Base-by-base conservation (phyloP, 2,888 invertebrate genomes). In the Nymphalis polychloros region DNA sequence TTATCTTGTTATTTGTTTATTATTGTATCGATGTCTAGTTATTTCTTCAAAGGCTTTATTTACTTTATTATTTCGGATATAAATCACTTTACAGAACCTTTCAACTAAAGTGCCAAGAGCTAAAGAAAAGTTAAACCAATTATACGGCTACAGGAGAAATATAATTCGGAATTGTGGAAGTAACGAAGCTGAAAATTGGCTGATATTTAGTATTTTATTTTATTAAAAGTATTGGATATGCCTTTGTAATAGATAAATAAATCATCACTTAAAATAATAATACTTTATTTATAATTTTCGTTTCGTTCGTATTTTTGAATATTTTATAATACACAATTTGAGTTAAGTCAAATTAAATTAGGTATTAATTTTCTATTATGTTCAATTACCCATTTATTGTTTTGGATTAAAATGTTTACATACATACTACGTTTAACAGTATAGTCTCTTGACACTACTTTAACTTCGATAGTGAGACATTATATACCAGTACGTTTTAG, bases 21-120 rank as follows among this genome's bases (percentile, higher is more conserved):
- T n/a, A 55, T 55, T 31, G 27, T 31, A 31, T 55, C 31, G 16
- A 55, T 55, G 31, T 17, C 55, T 55, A 31, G 16, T 41, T 20
- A 66, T 69, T 67, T 63, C 49, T 69, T 67, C 63, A 74, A 78
- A 78, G 78, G 78, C 76, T 79, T 23, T 80, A 76, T 76, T 72
- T 72, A 66, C 71, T 72, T 74, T 72, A 74, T 78, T 78, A 81
- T 82, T 83, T 80, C 78, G 76, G 76, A 67, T 75, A 77, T 78
- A 79, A 88, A 88, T 85, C 80, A 81, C 78, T 84, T 87, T 84
- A 83, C 76, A 60, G 76, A 82, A 81, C 84, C 87, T 88, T 85
- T 89, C 81, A 87, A 78, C 75, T 77, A 73, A 79, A 86, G 85
- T 84, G 84, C 78, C 77, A 79, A 73, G 77, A 78, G 79, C 76